Base-by-base conservation (phyloP, 2,113 vertebrate species). In the Saimiri boliviensis region DNA sequence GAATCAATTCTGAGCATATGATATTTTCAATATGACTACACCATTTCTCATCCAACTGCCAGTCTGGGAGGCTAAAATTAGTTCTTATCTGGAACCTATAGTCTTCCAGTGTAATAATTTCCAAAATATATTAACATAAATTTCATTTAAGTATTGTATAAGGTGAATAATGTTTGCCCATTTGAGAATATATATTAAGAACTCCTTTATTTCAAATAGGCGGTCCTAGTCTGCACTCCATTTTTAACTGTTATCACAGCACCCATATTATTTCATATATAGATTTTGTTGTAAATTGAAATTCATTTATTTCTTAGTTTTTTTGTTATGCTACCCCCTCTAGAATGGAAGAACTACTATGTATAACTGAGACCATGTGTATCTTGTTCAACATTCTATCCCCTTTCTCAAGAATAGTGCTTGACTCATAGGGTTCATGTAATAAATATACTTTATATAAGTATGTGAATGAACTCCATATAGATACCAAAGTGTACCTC, bases 361-460 rank as follows among this genome's bases (percentile, higher is more conserved):
- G 35, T 52, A 86, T 68, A 76, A 32, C 16, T 30, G 27, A 63
- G 12, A 49, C 12, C 0, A 68, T 27, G 11, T 81, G 0, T 86
- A 8, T 89, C 35, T 86, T 93, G 10, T 71, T 95, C 20, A 93
- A 77, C n/a, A 91, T 91, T 91, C 58, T 71, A n/a, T 91, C 16
- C 8, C 4, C 30, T 63, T 40, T 60, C 30, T 13, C 32, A 74
- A 56, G 7, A n/a, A 81, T 70, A 71, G 23, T 54, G 14, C 12
- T 47, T 83, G n/a, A 58, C 11, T 63, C 37, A 77, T 80, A 89
- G 13, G 45, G 5, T 6, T 80, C 3, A 21, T 27, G 91, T 40
- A 54, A 63, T 58, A 95, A 85, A 74, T 93, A n/a, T 1, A 74
- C 83, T 86, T 86, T 45, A 83, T 71, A 27, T 60, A 77, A 82